Conservation (phyloP, 2,113 vertebrate species). For the Gadus macrocephalus region DNA sequence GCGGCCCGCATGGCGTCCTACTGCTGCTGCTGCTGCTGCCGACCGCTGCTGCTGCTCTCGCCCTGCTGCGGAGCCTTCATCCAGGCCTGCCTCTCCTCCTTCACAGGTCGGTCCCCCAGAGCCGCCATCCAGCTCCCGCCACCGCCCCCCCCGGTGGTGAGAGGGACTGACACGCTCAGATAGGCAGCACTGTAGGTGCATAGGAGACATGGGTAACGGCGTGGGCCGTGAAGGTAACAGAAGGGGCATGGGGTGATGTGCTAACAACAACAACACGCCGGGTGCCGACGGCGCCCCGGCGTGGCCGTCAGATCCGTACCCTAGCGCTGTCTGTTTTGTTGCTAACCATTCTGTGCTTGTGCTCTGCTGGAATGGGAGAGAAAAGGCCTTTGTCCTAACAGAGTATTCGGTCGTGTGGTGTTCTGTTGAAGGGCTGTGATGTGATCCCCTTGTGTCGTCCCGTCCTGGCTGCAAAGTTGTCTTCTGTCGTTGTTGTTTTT, state of each 20-base stretch:
- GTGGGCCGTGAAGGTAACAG: constrained; percentile 73
- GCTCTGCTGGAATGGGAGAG: no score
- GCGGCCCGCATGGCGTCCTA: constrained; percentile 68
- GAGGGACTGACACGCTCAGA: constrained; percentile 43
- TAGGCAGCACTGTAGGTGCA: constrained; percentile 46
- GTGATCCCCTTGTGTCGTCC: no score
- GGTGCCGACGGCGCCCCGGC: constrained; percentile 48
- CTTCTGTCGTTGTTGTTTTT: no score
- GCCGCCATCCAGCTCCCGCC: constrained; percentile 42
- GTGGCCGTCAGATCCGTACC: no score
- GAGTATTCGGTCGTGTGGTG: no score
- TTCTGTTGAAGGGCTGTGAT: no score
- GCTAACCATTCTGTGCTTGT: no score
- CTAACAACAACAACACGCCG: constrained; percentile 32
- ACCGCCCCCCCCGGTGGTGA: constrained; percentile 53
- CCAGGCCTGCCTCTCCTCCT: constrained; percentile 72
- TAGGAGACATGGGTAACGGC: constrained; percentile 70
- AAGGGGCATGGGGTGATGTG: constrained; percentile 41
- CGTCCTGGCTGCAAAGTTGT: no score
- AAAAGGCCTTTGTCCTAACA: no score
- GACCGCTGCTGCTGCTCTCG: constrained; percentile 57
- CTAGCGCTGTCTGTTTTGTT: no score
- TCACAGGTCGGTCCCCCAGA: constrained; percentile 72
- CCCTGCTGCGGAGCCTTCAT: constrained; percentile 63
- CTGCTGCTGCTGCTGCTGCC: constrained; percentile 61